Evolutionary conservation across 1,140 invertebrate species (phyloP).

Genomic region (Penaeus vannamei): DNA sequence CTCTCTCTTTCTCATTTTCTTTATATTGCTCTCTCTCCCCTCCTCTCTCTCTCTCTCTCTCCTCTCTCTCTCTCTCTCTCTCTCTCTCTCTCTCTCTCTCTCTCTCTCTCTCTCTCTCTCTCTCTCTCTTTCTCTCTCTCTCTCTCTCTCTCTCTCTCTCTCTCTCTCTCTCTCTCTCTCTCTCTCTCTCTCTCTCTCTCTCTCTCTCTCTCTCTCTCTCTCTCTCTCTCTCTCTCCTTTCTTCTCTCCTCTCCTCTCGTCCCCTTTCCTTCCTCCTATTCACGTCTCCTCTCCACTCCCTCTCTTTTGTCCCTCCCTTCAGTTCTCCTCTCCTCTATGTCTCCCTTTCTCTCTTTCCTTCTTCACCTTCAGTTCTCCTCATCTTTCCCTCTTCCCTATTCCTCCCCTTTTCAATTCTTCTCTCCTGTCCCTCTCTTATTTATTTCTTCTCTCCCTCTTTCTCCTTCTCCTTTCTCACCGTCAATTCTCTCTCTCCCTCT

Average conservation of each 20-base stretch:
- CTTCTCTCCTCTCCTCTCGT: not conserved
- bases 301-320: not conserved
- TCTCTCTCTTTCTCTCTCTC: not conserved
- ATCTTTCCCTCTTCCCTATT: not conserved
- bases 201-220: not conserved
- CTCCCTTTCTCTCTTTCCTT: slow-evolving; percentile 27
- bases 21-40: not conserved
- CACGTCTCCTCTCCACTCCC: not conserved
- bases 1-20: not conserved
- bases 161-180: not conserved
- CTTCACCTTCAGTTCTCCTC: not conserved
- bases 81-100: slow-evolving; percentile 16
- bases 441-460: too few relatives aligned
- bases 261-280: not conserved
- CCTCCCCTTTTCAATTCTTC: not conserved
- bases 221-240: not conserved
- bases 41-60: not conserved
- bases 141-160: not conserved
- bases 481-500: too few relatives aligned
- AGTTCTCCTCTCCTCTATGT: not conserved
- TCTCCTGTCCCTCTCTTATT: not conserved
- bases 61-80: not conserved
- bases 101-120: not conserved
- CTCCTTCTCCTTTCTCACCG: too few relatives aligned
- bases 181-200: not conserved